A percentile compares a stretch with the other conserved stretches of the same genome.
Evolutionary conservation across 2,888 invertebrate species (phyloP).

Genomic region (Dexiosoma caninum): DNA sequence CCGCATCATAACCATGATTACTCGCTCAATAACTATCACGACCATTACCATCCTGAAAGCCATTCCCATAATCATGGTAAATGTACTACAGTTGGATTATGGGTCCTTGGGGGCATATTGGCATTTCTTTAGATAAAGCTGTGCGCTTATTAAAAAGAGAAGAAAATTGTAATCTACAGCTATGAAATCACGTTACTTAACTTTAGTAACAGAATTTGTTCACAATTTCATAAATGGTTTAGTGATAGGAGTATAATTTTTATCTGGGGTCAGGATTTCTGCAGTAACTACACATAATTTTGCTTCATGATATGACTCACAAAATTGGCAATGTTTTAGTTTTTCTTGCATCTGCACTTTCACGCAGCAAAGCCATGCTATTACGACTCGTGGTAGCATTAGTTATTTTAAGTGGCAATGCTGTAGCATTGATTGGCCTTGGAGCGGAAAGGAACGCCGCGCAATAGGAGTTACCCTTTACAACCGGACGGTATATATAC

Average conservation of each 20-base stretch:
- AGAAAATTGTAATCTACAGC: constrained; percentile 77
- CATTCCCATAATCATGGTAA: constrained; percentile 80
- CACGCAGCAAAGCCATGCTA: constrained; percentile 94
- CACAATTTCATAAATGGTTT: constrained; percentile 99
- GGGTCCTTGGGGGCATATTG: constrained; percentile 95
- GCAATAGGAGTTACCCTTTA: constrained; percentile 96
- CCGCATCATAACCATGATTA: constrained; percentile 79
- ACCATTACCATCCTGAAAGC: constrained; percentile 72
- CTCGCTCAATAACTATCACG: constrained; percentile 77
- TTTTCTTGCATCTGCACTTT: constrained; percentile 97
- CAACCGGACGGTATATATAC: constrained; percentile 99
- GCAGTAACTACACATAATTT: constrained; percentile 95
- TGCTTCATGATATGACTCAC: constrained; percentile 99
- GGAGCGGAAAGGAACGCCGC: constrained; percentile 83
- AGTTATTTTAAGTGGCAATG: constrained; percentile 95
- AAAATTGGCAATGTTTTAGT: constrained; percentile 99
- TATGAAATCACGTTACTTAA: constrained; percentile 87
- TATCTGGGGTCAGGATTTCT: constrained; percentile 92
- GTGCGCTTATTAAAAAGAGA: constrained; percentile 92
- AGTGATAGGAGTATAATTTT: constrained; percentile 98
- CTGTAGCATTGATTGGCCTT: constrained; percentile 92
- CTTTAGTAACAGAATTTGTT: constrained; percentile 97
- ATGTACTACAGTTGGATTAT: constrained; percentile 94
- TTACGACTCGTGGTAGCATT: constrained; percentile 96
- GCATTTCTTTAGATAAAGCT: constrained; percentile 95